Percentiles rank a stretch among this genome's conserved stretches.
phyloP scores from a whole-genome alignment of 2,888 invertebrate genomes.

The Limnephilus marmoratus region DNA sequence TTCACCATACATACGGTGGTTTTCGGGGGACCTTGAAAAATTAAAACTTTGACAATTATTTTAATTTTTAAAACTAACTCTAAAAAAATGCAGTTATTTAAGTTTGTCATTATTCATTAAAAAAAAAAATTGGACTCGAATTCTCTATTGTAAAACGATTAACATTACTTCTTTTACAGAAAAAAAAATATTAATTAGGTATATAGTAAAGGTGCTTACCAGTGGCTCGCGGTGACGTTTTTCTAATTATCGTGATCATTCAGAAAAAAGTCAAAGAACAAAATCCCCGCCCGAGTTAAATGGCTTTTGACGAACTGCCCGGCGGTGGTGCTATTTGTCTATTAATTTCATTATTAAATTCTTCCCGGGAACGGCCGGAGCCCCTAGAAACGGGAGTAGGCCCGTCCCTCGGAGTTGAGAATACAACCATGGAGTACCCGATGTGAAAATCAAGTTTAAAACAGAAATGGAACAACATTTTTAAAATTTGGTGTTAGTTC shows the following conservation, averaged over 20 bases:
- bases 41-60: too few species aligned
- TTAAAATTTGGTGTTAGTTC: too few species aligned
- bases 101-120: too few species aligned
- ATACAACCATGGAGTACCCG: not conserved
- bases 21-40: too few species aligned
- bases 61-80: too few species aligned
- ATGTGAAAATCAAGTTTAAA: not conserved
- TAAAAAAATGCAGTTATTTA: too few species aligned
- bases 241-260: not conserved
- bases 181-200: not conserved
- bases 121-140: too few species aligned
- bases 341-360: conserved; percentile 49
- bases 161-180: too few species aligned
- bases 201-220: not conserved
- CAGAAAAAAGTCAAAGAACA: not conserved
- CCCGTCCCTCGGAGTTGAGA: not conserved
- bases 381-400: conserved; percentile 10
- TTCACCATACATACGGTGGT: too few species aligned
- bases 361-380: conserved; percentile 17
- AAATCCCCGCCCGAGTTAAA: not conserved
- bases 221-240: not conserved
- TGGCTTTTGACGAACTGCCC: conserved; percentile 21
- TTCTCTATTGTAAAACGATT: too few species aligned
- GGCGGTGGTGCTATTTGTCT: not conserved
- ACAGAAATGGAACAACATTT: too few species aligned